A percentile compares a stretch with the other conserved stretches of the same genome.
These are phyloP conservation scores for Diaperis boleti DNA, from an alignment of 2,888 invertebrate genomes.

Conservation along the genomic window DNA sequence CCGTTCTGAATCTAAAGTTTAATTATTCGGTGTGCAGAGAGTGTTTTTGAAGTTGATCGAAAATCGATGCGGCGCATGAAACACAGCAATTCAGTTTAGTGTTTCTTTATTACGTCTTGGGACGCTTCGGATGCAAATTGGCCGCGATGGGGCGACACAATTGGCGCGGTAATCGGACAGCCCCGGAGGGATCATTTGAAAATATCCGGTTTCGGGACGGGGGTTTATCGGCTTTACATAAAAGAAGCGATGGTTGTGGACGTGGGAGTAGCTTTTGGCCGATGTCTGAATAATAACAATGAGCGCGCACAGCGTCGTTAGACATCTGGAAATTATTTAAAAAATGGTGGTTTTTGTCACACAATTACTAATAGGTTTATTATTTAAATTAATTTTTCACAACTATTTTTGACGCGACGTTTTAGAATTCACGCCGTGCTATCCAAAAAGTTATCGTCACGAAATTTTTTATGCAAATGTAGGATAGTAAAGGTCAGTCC, in stretches of 20 bases:
- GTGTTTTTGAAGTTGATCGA: constrained; percentile 17
- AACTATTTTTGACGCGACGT: no score
- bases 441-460: no score
- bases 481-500: no score
- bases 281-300: no score
- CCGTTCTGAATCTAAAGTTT: not conserved
- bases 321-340: no score
- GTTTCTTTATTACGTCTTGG: constrained; percentile 16
- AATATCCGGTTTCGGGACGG: not conserved
- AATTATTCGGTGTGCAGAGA: constrained; percentile 7
- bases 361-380: no score
- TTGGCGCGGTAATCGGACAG: constrained; percentile 6
- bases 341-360: no score
- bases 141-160: not conserved
- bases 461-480: no score
- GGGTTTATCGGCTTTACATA: not conserved
- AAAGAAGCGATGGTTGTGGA: not conserved
- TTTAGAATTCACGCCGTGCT: no score
- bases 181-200: not conserved
- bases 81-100: not conserved
- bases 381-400: no score
- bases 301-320: no score
- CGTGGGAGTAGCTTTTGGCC: not conserved
- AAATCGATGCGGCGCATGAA: constrained; percentile 19
- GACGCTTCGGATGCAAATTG: constrained; percentile 5